These are phyloP conservation scores for Armadillidium nasatum DNA, from an alignment of 1,140 invertebrate genomes.

Conservation along the genomic window DNA sequence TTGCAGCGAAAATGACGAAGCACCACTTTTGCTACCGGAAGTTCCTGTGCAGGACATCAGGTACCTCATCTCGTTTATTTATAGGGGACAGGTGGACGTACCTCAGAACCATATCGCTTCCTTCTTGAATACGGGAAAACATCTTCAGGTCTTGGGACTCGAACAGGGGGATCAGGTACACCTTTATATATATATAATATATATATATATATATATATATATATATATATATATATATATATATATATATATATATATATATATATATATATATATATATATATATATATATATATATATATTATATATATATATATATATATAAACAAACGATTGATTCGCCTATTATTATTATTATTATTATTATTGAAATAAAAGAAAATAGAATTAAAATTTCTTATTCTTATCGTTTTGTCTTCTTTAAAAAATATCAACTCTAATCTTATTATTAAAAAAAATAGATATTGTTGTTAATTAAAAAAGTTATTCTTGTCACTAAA, in stretches of 20 bases:
- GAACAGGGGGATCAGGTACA: slow-evolving; percentile 41
- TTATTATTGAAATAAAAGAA: no score
- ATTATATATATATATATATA: no score
- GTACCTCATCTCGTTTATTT: slow-evolving; percentile 25
- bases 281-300: no score
- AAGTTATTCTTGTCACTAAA: no score
- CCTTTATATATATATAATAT: neutral
- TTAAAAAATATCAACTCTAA: no score
- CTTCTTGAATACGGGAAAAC: slow-evolving; percentile 42
- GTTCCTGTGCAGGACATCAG: slow-evolving; percentile 16
- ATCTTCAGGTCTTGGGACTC: slow-evolving; percentile 40
- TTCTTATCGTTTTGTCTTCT: no score
- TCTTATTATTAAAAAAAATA: no score
- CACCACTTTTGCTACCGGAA: slow-evolving; percentile 21
- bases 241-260: neutral
- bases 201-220: neutral
- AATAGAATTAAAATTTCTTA: no score
- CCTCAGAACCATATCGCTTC: slow-evolving; percentile 27
- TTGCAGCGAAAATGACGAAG: neutral
- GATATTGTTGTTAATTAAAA: no score
- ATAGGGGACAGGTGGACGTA: slow-evolving; percentile 27
- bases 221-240: neutral
- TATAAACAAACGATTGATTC: no score
- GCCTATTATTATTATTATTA: no score
- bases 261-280: neutral